phyloP scores from a whole-genome alignment of 2,797 vertebrate genomes.

The Amphiprion clarkii region DNA sequence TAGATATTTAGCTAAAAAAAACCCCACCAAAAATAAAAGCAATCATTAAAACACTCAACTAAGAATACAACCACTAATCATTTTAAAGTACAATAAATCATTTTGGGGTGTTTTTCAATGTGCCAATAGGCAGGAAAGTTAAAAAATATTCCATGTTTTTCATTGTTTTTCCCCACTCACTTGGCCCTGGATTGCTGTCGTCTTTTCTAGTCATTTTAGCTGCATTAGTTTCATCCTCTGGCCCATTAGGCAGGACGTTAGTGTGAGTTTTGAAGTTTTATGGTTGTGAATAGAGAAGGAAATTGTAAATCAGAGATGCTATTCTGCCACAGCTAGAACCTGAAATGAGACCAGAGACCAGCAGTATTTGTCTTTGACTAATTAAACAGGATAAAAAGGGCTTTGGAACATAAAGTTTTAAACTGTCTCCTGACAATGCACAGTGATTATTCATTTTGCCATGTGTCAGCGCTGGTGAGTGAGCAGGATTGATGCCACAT shows the following conservation, averaged over 20 bases:
- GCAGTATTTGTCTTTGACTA: background rate
- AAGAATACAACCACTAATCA: background rate
- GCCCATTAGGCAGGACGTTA: slow-evolving; percentile 82
- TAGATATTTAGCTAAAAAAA: background rate
- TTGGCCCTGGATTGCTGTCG: slow-evolving; percentile 34
- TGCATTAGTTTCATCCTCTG: slow-evolving; percentile 79
- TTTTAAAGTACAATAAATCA: slow-evolving; percentile 2
- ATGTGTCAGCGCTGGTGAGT: slow-evolving; percentile 45
- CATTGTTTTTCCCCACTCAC: slow-evolving; percentile 59
- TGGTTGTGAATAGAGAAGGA: slow-evolving; percentile 85
- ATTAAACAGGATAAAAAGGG: background rate
- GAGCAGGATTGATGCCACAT: slow-evolving; percentile 49
- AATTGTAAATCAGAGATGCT: slow-evolving; percentile 89
- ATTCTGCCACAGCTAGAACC: slow-evolving; percentile 90
- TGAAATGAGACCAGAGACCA: slow-evolving; percentile 67
- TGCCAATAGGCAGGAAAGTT: slow-evolving; percentile 9
- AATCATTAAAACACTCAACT: background rate
- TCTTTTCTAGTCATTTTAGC: slow-evolving; percentile 13
- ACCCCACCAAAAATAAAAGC: background rate
- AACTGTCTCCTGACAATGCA: slow-evolving; percentile 14
- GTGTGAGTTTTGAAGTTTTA: slow-evolving; percentile 75
- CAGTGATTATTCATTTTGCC: slow-evolving; percentile 20
- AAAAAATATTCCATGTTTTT: slow-evolving; percentile 2
- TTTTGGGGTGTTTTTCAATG: too few relatives aligned
- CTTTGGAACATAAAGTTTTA: background rate